Evolutionary conservation across 1,140 invertebrate species (phyloP), one percentile per base, ranked within the genome.

Genomic region (Heliconius eleuchia): DNA sequence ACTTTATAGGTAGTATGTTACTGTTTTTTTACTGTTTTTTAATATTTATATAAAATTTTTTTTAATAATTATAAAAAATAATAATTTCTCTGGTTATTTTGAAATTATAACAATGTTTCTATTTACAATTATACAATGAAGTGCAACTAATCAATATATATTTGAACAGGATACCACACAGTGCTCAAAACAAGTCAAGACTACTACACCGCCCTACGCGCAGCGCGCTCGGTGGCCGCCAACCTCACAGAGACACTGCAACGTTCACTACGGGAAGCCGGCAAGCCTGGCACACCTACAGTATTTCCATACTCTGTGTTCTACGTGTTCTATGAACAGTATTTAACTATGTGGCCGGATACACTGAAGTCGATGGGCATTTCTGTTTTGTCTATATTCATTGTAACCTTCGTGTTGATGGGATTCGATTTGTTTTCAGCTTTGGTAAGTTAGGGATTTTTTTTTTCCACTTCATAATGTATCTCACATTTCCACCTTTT

Each of bases 271-370:
- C 89, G 91, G 76, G 88, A 89, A 2, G 84, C 89, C 37, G 95
- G 94, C 19, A 86, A 90, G 78, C 95, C 94, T 37, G 80, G 93
- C 3, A 95, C 95, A 7, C 95, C 97, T 52, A 96, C 97, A 94
- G 98, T 99, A n/a, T 99, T 99, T 92, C 98, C 99, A 0, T 99
- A 99, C 95, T 99, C 98, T 82, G 96, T 99, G 34, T 99, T 99
- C 94, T 99, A 99, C 90, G 99, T 99, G 16, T 99, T 99, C 94
- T 99, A 99, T 89, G 99, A 99, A 92, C 99, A 99, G 95, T 99
- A 99, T 94, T 95, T 99, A 79, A 99, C 98, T 6, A 99, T 99
- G 96, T 99, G 98, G 97, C 95, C 96, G 0, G 98, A 99, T 85
- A 98, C 98, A 0, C 86, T 99, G 7, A 96, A 97, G 83, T 99